Conservation (phyloP, 2,113 vertebrate species). For the Pseudopipra pipra region DNA sequence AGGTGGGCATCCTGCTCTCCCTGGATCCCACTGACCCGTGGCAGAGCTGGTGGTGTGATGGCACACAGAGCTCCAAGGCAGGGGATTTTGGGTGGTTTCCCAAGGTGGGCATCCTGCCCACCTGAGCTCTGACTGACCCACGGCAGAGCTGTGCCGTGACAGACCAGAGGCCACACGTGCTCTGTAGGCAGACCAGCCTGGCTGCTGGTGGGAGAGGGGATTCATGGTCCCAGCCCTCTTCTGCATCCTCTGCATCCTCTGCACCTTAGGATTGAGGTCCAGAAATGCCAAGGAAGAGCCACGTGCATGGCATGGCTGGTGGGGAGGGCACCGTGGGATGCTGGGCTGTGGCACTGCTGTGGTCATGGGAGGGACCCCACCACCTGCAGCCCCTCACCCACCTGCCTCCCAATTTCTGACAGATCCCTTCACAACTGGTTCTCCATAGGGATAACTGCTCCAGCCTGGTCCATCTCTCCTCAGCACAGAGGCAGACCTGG, state of each 20-base stretch:
- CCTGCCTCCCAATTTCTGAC: not conserved
- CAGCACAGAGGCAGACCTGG: not conserved
- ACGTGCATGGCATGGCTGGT: rapidly evolving
- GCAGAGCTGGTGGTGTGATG: rapidly evolving
- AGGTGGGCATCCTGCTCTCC: not conserved
- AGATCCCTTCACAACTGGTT: not conserved
- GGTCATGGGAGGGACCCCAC: not conserved
- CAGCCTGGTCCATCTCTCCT: rapidly evolving
- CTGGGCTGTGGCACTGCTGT: not conserved
- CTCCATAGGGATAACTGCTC: not conserved
- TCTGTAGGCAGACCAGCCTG: not conserved
- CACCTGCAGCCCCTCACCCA: not conserved
- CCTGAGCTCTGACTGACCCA: not conserved
- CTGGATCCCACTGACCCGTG: rapidly evolving
- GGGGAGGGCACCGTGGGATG: rapidly evolving
- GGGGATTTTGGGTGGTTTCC: not conserved
- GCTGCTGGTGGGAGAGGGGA: not conserved
- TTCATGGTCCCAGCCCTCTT: not conserved
- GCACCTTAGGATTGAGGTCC: not conserved
- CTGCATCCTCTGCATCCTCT: not conserved
- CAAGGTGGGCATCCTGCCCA: not conserved
- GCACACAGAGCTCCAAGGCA: not conserved
- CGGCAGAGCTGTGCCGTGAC: rapidly evolving
- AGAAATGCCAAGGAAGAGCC: not conserved
- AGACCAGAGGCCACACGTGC: rapidly evolving